Percentiles rank a stretch among this genome's conserved stretches.
These are phyloP conservation scores for Euphysa ruthae DNA, from an alignment of 30 jellyfish, hydroid and myxozoan species.

Conservation along the genomic window DNA sequence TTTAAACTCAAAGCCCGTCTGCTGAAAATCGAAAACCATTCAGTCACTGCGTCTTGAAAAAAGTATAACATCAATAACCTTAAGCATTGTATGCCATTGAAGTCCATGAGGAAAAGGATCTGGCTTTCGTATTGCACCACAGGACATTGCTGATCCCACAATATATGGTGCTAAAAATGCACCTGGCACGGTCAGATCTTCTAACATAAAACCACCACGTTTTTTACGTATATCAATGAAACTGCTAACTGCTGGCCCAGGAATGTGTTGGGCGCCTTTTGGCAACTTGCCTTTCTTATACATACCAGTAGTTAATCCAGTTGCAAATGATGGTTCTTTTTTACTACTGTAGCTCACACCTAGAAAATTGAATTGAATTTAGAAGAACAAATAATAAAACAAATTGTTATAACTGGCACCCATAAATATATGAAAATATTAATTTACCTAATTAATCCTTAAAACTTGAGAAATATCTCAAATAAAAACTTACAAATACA, in stretches of 20 bases:
- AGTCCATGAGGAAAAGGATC: conserved; percentile 77
- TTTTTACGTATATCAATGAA: conserved; percentile 69
- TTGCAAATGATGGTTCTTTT: conserved; percentile 78
- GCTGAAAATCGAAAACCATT: too few species aligned
- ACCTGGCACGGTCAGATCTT: conserved; percentile 77
- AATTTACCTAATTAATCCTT: too few species aligned
- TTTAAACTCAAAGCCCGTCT: too few species aligned
- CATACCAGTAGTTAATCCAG: conserved; percentile 94
- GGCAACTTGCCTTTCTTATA: conserved; percentile 69
- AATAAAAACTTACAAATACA: too few species aligned
- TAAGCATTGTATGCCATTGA: conserved; percentile 69
- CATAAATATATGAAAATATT: too few species aligned
- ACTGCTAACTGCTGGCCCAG: conserved; percentile 91
- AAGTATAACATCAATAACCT: conserved; percentile 36
- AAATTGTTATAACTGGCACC: too few species aligned
- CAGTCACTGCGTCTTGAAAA: neutral
- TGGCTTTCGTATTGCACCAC: conserved; percentile 60
- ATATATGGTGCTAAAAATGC: conserved; percentile 81
- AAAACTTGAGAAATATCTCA: too few species aligned
- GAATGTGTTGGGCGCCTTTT: conserved; percentile 60
- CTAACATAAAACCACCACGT: conserved; percentile 87
- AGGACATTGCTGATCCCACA: conserved; percentile 89
- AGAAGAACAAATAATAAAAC: too few species aligned
- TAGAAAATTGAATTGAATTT: conserved; percentile 3
- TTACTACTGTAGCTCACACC: conserved; percentile 80